Conservation (phyloP, 2,113 vertebrate species). For the Bungarus multicinctus region DNA sequence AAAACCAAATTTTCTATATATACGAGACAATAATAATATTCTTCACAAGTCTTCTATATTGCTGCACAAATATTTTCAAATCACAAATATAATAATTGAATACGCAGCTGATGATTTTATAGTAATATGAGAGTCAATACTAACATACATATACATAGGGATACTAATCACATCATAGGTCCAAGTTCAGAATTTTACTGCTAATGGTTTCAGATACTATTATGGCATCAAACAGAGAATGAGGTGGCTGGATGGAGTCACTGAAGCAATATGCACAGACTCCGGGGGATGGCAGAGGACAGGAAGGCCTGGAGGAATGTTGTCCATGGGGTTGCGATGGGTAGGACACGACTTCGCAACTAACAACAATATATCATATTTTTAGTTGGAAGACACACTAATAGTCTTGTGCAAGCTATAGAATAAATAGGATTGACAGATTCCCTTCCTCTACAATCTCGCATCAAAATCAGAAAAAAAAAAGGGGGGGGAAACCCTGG, state of each 20-base stretch:
- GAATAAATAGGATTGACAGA: not conserved
- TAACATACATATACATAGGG: not conserved
- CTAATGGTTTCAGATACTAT: not conserved
- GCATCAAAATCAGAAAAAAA: not conserved
- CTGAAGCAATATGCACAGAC: too few species aligned
- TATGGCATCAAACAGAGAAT: constrained; percentile 28
- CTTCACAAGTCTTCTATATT: not conserved
- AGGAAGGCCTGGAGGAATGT: too few species aligned
- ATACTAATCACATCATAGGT: constrained; percentile 3
- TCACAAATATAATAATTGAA: not conserved
- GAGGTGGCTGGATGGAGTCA: too few species aligned
- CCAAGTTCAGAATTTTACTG: constrained; percentile 3
- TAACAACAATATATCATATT: too few species aligned
- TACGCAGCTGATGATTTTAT: not conserved
- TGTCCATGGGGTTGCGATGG: too few species aligned
- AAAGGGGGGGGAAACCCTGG: not conserved
- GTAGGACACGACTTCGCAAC: too few species aligned
- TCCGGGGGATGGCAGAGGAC: too few species aligned
- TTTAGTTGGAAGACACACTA: not conserved
- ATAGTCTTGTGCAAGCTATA: not conserved
- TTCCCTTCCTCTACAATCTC: not conserved
- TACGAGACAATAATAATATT: not conserved
- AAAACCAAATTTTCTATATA: not conserved
- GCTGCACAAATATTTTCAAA: not conserved
- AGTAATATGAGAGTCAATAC: not conserved